phyloP scores from a whole-genome alignment of 2,797 vertebrate genomes.

The Chloroceryle amazona region DNA sequence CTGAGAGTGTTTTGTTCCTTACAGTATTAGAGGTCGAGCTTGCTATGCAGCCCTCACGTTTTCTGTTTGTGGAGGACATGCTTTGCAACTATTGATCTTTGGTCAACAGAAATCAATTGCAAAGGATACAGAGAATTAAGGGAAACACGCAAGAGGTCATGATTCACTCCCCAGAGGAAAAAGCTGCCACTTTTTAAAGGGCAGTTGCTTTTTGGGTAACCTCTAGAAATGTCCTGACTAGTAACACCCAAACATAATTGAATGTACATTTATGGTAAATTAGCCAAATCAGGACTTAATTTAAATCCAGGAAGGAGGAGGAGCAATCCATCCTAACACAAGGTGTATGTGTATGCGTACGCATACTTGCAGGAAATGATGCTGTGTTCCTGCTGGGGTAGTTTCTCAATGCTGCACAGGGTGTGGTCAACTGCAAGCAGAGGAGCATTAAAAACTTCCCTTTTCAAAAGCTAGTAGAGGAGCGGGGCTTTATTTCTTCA shows the following conservation, averaged over 20 bases:
- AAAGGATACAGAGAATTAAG: constrained; percentile 42
- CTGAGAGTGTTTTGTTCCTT: not conserved
- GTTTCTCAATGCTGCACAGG: not conserved
- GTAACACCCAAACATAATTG: not conserved
- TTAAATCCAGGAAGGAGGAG: not conserved
- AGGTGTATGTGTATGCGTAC: rapidly evolving
- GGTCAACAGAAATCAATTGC: constrained; percentile 11
- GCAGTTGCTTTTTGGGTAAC: not conserved
- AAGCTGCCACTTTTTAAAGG: not conserved
- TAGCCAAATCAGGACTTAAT: not conserved
- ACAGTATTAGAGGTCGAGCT: not conserved
- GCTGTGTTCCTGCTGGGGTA: not conserved
- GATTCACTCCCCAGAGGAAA: not conserved
- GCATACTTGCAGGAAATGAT: not conserved
- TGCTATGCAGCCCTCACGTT: not conserved
- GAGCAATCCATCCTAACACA: not conserved
- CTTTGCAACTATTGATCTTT: constrained; percentile 31
- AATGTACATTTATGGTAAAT: not conserved
- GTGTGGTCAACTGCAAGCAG: not conserved
- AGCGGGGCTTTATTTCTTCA: not conserved
- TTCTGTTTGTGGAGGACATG: not conserved
- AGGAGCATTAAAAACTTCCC: not conserved
- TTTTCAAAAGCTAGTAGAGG: not conserved
- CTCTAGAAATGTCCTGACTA: not conserved
- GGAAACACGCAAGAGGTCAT: not conserved